Conservation (phyloP, 2,888 invertebrate genomes). For the Latheticus oryzae region DNA sequence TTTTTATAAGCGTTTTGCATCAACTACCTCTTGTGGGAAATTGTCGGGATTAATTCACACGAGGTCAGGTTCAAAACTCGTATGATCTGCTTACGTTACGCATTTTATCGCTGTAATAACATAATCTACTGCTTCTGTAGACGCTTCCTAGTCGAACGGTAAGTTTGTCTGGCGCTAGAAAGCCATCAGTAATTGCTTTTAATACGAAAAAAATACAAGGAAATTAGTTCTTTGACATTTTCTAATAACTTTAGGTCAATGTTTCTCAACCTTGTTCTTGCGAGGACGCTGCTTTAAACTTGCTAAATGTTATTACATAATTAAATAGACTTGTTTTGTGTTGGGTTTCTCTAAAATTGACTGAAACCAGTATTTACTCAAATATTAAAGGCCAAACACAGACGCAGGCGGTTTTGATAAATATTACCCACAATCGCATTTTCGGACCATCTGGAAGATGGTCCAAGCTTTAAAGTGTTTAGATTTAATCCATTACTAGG, state of each 20-base stretch:
- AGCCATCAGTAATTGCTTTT: constrained; percentile 16
- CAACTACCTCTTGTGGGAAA: constrained; percentile 27
- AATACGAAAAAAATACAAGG: constrained; percentile 12
- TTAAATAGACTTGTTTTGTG: constrained; percentile 27
- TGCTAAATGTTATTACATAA: constrained; percentile 28
- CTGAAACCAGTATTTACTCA: constrained; percentile 8
- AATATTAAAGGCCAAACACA: constrained; percentile 15
- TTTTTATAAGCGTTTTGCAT: too few species aligned
- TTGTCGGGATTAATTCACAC: constrained; percentile 33
- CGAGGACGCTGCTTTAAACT: constrained; percentile 26
- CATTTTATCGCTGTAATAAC: constrained; percentile 44
- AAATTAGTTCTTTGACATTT: constrained; percentile 20
- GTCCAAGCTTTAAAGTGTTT: too few species aligned
- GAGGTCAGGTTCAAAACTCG: constrained; percentile 39
- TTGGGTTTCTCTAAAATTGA: constrained; percentile 11
- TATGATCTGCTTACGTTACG: constrained; percentile 42
- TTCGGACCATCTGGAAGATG: not conserved
- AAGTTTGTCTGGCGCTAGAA: constrained; percentile 2
- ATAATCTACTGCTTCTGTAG: constrained; percentile 36
- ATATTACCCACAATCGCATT: not conserved
- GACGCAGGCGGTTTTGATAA: constrained; percentile 13
- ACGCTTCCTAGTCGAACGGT: constrained; percentile 27
- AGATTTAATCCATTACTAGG: not conserved
- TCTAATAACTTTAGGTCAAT: constrained; percentile 23
- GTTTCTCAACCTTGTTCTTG: constrained; percentile 32